phyloP scores from a whole-genome alignment of 2,113 vertebrate species.

The Daphoenositta chrysoptera region DNA sequence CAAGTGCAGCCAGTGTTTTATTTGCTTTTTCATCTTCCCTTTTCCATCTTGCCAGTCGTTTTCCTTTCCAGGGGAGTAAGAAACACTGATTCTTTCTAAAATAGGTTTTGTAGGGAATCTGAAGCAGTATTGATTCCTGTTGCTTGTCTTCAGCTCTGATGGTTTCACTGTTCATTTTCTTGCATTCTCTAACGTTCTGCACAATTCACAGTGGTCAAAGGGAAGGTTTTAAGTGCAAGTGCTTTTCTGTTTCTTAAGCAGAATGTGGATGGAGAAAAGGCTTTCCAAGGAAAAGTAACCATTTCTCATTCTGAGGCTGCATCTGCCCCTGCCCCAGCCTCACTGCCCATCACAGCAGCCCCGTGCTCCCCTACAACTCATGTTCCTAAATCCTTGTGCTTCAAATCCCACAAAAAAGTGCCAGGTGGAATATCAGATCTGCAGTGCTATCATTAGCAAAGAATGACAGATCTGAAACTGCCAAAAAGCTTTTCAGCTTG shows the following conservation, averaged over 20 bases:
- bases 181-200: background rate
- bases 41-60: background rate
- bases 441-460: background rate
- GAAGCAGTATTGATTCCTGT: background rate
- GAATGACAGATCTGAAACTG: background rate
- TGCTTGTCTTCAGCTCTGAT: background rate
- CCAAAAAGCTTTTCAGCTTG: background rate
- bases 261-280: background rate
- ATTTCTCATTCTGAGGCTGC: background rate
- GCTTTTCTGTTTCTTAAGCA: background rate
- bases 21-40: background rate
- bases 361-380: fast-evolving
- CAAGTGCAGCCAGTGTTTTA: background rate
- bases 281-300: background rate
- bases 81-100: background rate
- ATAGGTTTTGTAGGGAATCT: background rate
- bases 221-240: background rate
- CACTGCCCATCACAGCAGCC: background rate
- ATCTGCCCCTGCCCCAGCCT: background rate
- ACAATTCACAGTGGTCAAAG: background rate
- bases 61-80: background rate
- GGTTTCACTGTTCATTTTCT: background rate
- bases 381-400: background rate
- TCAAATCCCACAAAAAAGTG: background rate
- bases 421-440: background rate